A percentile compares a stretch with the other conserved stretches of the same genome.
Conservation (phyloP, 2,888 invertebrate genomes). For the Brenthis daphne region DNA sequence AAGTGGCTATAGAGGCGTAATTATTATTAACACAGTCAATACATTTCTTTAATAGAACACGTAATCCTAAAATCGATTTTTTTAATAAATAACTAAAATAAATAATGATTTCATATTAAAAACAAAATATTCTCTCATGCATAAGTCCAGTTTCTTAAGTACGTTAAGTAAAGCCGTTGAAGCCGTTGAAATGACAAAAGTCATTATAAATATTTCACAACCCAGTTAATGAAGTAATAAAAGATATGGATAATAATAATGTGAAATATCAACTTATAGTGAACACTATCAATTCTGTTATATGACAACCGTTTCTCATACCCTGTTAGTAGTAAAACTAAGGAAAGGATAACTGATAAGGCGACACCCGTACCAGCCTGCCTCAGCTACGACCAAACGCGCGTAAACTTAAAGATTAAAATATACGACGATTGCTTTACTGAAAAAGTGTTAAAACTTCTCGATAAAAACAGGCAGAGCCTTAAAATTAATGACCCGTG, state of each 20-base stretch:
- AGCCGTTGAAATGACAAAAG: conserved; percentile 64
- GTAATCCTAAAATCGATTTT: conserved; percentile 2
- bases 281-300: not conserved
- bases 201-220: conserved; percentile 55
- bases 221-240: conserved; percentile 8
- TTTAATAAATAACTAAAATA: not conserved
- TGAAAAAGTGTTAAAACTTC: conserved; percentile 38
- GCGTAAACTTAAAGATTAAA: conserved; percentile 32
- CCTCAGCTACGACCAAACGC: conserved; percentile 28
- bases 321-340: conserved; percentile 21
- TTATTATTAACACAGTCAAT: conserved; percentile 62
- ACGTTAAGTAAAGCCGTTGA: conserved; percentile 41
- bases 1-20: conserved; percentile 59
- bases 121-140: not conserved
- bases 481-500: conserved; percentile 39
- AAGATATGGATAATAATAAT: not conserved
- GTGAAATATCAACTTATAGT: not conserved
- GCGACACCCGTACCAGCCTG: conserved; percentile 28
- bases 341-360: conserved; percentile 23
- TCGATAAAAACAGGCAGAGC: conserved; percentile 37
- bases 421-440: conserved; percentile 31
- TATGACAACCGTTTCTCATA: conserved; percentile 4
- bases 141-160: conserved; percentile 20
- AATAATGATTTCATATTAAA: not conserved
- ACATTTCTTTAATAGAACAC: not conserved